Evolutionary conservation across 2,113 vertebrate genomes (phyloP), one percentile per base, ranked within the genome.

Genomic region (Psephotus haematonotus): DNA sequence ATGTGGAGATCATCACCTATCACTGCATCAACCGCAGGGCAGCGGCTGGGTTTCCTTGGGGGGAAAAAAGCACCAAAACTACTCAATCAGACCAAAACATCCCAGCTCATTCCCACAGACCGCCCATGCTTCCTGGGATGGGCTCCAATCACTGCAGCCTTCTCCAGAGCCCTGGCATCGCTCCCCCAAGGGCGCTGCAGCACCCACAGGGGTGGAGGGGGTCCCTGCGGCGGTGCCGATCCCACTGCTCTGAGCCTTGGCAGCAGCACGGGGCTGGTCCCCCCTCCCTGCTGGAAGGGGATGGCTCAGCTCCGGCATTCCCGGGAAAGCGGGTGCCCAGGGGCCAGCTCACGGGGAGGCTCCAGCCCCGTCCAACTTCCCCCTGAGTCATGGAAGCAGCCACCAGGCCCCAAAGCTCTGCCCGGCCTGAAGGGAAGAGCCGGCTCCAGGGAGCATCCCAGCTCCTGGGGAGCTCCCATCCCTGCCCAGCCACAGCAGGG

Each of bases 11-110:
- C 55, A 59, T n/a, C 55, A 23, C 3, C 33, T 4, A 9, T 10
- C 55, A n/a, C 55, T n/a, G 31, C 29, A 13, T 25, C 19, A 37
- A 17, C 49, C 9, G 41, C 82, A n/a, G n/a, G 1, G 9, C 4
- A 9, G 15, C 28, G 13, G 6, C 28, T 11, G 11, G 0, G 4
- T 24, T 70, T 57, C 23, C 25, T 5, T 13, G 2, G 31, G 3
- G 11, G 62, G 15, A 8, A 68, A 9, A 18, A n/a, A 28, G 29
- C 16, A n/a, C 20, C 18, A 29, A 41, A 77, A 16, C 6, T 29
- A 35, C 35, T 23, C 43, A 13, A 7, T 10, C 7, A 12, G 35
- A 31, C 20, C 17, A 9, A 41, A 55, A n/a, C 7, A 28, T 19
- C 14, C 23, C 60, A 31, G 1, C n/a, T 15, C 11, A 28, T 44